Conservation (phyloP, 35 echinoderm and acorn worm genomes). For the Lytechinus pictus region DNA sequence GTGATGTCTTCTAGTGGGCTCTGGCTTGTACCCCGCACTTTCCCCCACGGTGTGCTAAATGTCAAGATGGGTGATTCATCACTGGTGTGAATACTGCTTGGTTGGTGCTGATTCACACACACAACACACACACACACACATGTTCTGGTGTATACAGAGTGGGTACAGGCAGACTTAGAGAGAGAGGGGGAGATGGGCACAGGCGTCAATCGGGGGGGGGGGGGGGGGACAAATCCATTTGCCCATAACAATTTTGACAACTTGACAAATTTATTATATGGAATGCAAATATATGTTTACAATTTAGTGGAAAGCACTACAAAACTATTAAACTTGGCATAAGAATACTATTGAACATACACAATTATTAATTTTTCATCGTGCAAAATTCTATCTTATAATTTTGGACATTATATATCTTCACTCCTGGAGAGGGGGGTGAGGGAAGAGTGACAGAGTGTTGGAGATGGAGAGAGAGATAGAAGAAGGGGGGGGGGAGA, state of each 20-base stretch:
- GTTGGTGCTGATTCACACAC: neutral
- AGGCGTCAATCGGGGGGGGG: neutral
- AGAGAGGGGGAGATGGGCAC: neutral
- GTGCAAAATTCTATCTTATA: too few species aligned
- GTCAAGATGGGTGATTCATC: slow-evolving; percentile 39
- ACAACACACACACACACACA: neutral
- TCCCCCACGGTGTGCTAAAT: slow-evolving; percentile 3
- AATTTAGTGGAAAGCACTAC: too few species aligned
- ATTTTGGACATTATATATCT: too few species aligned
- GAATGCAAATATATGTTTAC: too few species aligned
- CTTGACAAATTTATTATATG: too few species aligned
- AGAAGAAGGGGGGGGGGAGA: neutral
- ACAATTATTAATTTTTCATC: too few species aligned
- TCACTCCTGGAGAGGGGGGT: neutral
- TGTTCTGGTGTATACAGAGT: neutral
- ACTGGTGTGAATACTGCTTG: neutral
- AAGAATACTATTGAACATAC: too few species aligned
- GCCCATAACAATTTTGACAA: too few species aligned
- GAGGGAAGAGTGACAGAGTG: neutral
- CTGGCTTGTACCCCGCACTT: neutral
- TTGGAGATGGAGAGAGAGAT: neutral
- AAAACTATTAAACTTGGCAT: too few species aligned
- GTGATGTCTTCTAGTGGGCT: neutral
- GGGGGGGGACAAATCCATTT: too few species aligned
- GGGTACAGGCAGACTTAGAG: neutral